A percentile compares a stretch with the other conserved stretches of the same genome.
These are phyloP conservation scores for Minunthozetes semirufus DNA, from an alignment of 2,888 invertebrate species.

Conservation along the genomic window DNA sequence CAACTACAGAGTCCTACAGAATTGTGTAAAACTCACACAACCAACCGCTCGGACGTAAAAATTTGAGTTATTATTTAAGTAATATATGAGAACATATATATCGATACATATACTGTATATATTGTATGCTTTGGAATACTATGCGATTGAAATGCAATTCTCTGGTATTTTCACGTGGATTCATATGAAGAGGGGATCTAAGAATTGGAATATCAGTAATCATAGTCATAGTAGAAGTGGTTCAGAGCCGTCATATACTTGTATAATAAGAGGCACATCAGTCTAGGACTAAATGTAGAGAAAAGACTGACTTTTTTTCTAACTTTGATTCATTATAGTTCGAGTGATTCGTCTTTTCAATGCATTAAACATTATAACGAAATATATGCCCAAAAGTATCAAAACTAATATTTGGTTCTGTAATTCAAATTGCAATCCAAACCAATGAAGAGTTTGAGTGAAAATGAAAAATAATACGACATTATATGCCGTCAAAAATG, in stretches of 20 bases:
- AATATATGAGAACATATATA: constrained; percentile 14
- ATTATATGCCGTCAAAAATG: constrained; percentile 24
- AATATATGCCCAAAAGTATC: not conserved
- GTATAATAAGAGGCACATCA: not conserved
- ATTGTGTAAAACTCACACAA: not conserved
- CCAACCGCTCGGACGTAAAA: constrained; percentile 3
- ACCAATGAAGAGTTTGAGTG: constrained; percentile 8
- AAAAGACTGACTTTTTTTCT: not conserved
- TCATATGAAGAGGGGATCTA: not conserved
- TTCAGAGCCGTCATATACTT: not conserved
- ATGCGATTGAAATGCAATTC: not conserved
- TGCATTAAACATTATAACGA: not conserved
- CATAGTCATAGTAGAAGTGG: constrained; percentile 1
- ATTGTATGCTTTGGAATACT: not conserved
- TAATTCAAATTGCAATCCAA: constrained; percentile 3
- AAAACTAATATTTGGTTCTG: constrained; percentile 23
- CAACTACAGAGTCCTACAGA: not conserved
- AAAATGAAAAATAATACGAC: constrained; percentile 17
- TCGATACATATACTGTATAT: constrained; percentile 8
- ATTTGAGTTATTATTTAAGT: constrained; percentile 19
- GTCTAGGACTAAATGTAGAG: not conserved
- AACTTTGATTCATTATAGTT: constrained; percentile 6
- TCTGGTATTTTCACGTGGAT: not conserved
- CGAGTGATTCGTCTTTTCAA: constrained; percentile 15
- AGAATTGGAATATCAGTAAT: not conserved